Base-by-base conservation (phyloP, 2,113 vertebrate genomes). In the Oxyura jamaicensis region DNA sequence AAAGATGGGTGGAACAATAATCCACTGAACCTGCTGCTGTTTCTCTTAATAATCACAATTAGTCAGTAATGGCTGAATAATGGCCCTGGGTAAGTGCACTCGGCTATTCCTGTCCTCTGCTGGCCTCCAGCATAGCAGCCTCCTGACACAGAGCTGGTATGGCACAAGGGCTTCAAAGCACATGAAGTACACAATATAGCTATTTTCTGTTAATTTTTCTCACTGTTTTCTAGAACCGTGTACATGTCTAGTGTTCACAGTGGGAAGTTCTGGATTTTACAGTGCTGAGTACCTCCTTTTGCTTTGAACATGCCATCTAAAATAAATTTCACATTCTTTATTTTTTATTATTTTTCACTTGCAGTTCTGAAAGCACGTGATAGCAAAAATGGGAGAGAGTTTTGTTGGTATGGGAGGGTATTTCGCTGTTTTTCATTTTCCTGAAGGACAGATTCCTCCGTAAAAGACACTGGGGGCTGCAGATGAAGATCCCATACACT, bases 41-140 rank as follows among this genome's bases (percentile, higher is more conserved):
- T 67, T 50, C 39, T 75, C n/a, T 56, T 20, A 55, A 59, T 4
- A 23, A 33, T n/a, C 10, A 86, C 29, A 90, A 62, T 13, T 3
- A 65, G n/a, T 8, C 35, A 53, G 1, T 13, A 75, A 29, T 2
- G 3, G 21, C 66, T 71, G n/a, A n/a, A 1, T 1, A 0, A 15
- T 33, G 62, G 19, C 74, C 63, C 1, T 8, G 28, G 7, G 6
- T n/a, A 53, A 68, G 35, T 36, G 67, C 12, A 73, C 3, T 0
- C 1, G 5, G 4, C 17, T 29, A 39, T 44, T 77, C 26, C 44
- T 77, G 3, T 33, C 25, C 52, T 31, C 68, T 63, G 41, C 18
- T 29, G n/a, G 75, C 2, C 14, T 26, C 13, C 16, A 71, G 17
- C 35, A 22, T 28, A 75, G n/a, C 25, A 50, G 52, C 18, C 36